phyloP scores from a whole-genome alignment of 1,140 invertebrate genomes.

The Bilobella aurantiaca region DNA sequence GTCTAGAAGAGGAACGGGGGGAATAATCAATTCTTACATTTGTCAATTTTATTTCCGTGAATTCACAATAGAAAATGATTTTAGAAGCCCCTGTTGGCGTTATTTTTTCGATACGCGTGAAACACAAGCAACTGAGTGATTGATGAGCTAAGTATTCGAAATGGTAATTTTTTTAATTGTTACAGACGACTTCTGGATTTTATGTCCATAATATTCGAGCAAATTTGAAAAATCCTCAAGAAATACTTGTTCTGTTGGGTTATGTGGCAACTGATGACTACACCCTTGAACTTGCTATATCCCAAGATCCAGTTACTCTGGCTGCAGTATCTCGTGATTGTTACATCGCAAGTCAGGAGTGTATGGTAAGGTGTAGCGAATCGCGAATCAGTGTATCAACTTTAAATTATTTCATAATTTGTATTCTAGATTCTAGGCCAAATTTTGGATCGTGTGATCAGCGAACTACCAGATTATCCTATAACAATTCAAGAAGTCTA shows the following conservation, averaged over 20 bases:
- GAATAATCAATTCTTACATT: no score
- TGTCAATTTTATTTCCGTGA: slow-evolving; percentile 22
- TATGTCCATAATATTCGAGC: slow-evolving; percentile 74
- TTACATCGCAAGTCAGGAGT: slow-evolving; percentile 77
- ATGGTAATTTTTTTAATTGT: slow-evolving; percentile 10
- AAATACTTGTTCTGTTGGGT: slow-evolving; percentile 68
- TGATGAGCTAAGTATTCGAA: neutral
- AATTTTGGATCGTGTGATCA: slow-evolving; percentile 50
- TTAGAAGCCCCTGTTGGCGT: no score
- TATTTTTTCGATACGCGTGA: no score
- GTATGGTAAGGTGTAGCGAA: slow-evolving; percentile 61
- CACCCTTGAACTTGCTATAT: slow-evolving; percentile 48
- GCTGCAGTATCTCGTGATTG: slow-evolving; percentile 67
- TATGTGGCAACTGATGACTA: slow-evolving; percentile 53
- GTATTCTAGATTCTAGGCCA: slow-evolving; percentile 43
- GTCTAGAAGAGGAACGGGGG: no score
- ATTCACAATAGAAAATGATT: no score
- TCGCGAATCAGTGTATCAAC: neutral
- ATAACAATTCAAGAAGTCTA: slow-evolving; percentile 56
- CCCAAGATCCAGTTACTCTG: slow-evolving; percentile 68
- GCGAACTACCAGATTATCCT: slow-evolving; percentile 39
- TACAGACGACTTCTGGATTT: slow-evolving; percentile 69
- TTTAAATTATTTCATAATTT: slow-evolving; percentile 11
- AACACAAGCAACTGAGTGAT: neutral
- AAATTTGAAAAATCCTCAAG: slow-evolving; percentile 60